phyloP scores from a whole-genome alignment of 2,888 invertebrate genomes.

The Spodoptera picta region DNA sequence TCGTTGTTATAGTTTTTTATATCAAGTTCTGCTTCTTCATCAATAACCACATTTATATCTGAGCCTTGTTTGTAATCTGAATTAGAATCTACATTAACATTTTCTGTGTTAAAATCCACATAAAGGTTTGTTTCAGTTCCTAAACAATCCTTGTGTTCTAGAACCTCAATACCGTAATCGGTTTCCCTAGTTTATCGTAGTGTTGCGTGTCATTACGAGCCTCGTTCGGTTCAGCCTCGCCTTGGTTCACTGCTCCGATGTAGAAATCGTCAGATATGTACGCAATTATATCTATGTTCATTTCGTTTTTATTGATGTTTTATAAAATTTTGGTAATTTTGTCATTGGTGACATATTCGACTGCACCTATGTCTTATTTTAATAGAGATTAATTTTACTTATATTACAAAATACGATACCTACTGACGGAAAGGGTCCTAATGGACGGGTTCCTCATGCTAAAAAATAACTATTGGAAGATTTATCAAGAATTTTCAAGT shows the following conservation, averaged over 20 bases:
- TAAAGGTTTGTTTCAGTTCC: neutral
- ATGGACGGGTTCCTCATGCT: no score
- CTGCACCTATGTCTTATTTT: slow-evolving; percentile 1
- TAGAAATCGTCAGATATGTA: slow-evolving; percentile 61
- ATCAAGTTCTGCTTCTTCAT: no score
- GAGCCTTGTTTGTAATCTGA: neutral
- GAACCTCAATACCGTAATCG: slow-evolving; percentile 13
- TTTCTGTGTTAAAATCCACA: neutral
- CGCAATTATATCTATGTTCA: slow-evolving; percentile 58
- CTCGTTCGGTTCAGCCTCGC: slow-evolving; percentile 47
- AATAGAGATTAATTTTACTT: no score
- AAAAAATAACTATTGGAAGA: neutral
- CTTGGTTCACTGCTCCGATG: slow-evolving; percentile 47
- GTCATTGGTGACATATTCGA: slow-evolving; percentile 11
- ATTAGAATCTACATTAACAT: neutral
- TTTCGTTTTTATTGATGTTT: slow-evolving; percentile 51
- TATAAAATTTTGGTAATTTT: slow-evolving; percentile 32
- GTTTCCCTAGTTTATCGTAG: slow-evolving; percentile 31
- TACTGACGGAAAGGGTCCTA: no score
- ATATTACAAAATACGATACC: no score
- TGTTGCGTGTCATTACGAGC: slow-evolving; percentile 53
- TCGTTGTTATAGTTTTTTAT: neutral
- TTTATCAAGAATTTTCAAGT: no score
- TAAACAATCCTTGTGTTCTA: slow-evolving; percentile 9
- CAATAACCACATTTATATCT: no score